Base-by-base conservation (phyloP, 1,140 invertebrate species). In the Drosophila eugracilis region DNA sequence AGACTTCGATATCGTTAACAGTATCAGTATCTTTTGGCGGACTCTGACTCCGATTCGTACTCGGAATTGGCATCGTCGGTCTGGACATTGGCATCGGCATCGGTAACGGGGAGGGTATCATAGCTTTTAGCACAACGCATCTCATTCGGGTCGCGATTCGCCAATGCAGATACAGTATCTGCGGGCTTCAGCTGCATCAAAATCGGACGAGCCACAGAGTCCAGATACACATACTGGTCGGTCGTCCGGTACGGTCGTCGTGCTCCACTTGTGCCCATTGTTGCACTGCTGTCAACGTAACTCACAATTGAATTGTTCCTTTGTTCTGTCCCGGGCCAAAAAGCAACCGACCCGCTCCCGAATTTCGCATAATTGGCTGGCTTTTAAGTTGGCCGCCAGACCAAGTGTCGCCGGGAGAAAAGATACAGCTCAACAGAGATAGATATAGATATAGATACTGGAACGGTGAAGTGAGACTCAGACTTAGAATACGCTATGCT, bases 401-500 rank as follows among this genome's bases (percentile, higher is more conserved):
- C 67, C 49, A 39, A 52, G 54, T 36, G 75, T 42, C 57, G 62
- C 49, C 78, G 41, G 6, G 2, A n/a, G n/a, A 21, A 30, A 17
- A 45, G 47, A 36, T 30, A 45, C 22, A 45, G n/a, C n/a, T 10
- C 14, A 12, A 54, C 34, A 17, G 1, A 7, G 2, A 15, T 5
- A 15, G 5, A 4, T 17, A 17, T 6, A 6, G 14, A 15, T 5
- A 37, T 22, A n/a, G 42, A 45, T 26, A 9, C n/a, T 7, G 1
- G 5, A 6, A 14, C 39, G 7, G 7, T 30, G 7, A 10, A 10
- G 26, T 19, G 17, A 17, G 3, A 41, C 10, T 41, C 17, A 4
- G 10, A 2, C 12, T 6, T 9, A 41, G 39, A 17, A 15, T n/a
- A n/a, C n/a, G n/a, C n/a, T 7, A 88, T 88, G 83, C 93, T 97